Percentiles rank a stretch among this genome's conserved stretches.
phyloP scores from a whole-genome alignment of 1,140 invertebrate genomes.

The Leptonema lineaticorne region DNA sequence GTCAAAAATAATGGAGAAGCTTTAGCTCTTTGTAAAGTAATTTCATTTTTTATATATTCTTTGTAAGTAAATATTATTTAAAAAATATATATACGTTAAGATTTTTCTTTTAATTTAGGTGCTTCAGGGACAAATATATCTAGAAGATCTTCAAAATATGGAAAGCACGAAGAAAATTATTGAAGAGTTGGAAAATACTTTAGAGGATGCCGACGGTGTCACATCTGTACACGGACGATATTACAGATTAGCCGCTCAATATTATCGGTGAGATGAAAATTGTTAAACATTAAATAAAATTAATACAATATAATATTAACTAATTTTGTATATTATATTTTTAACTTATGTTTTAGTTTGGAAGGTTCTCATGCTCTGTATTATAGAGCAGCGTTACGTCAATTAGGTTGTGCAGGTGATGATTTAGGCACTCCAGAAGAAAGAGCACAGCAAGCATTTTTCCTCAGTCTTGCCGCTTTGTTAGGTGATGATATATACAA shows the following conservation, averaged over 20 bases:
- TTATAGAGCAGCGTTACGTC: slow-evolving; percentile 92
- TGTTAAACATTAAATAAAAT: too few relatives aligned
- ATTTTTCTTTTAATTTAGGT: slow-evolving; percentile 63
- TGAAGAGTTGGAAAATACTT: slow-evolving; percentile 81
- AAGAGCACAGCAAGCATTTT: slow-evolving; percentile 84
- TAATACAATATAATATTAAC: background rate
- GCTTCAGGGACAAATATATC: slow-evolving; percentile 80
- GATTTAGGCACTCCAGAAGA: slow-evolving; percentile 65
- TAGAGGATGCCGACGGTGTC: slow-evolving; percentile 89
- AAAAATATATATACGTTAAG: background rate
- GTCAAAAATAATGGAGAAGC: slow-evolving; percentile 88
- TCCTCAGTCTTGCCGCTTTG: slow-evolving; percentile 90
- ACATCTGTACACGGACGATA: slow-evolving; percentile 93
- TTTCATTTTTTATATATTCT: background rate
- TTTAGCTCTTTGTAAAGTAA: slow-evolving; percentile 76
- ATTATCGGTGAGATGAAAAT: slow-evolving; percentile 70
- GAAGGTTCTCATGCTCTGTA: slow-evolving; percentile 90
- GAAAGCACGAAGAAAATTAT: slow-evolving; percentile 85
- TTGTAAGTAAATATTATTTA: background rate
- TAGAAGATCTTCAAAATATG: slow-evolving; percentile 80
- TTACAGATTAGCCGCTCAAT: slow-evolving; percentile 91
- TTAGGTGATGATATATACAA: slow-evolving; percentile 96
- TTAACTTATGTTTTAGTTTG: slow-evolving; percentile 54
- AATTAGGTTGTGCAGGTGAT: slow-evolving; percentile 89
- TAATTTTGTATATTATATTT: too few relatives aligned